These are phyloP conservation scores for Labeo calbasu DNA, from an alignment of 2,797 vertebrate species.

Conservation along the genomic window DNA sequence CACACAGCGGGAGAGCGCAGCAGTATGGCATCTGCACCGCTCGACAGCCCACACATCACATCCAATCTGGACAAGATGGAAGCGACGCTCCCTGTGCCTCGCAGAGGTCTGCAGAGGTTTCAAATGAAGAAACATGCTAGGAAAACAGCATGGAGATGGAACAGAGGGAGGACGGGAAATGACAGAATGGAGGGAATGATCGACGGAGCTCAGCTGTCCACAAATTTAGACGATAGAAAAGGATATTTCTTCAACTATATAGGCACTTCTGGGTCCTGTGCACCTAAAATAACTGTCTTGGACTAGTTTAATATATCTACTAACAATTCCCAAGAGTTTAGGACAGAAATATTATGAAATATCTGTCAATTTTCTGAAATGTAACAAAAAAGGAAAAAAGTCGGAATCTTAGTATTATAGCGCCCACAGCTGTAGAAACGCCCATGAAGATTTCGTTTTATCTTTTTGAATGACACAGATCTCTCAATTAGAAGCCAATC, in stretches of 20 bases:
- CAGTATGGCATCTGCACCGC: slow-evolving; percentile 45
- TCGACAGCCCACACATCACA: slow-evolving; percentile 58
- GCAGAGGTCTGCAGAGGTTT: slow-evolving; percentile 49
- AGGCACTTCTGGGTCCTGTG: not conserved
- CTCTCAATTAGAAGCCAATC: slow-evolving; percentile 40
- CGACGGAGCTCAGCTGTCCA: slow-evolving; percentile 9
- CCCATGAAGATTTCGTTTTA: not conserved
- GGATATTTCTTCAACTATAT: not conserved
- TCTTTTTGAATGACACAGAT: slow-evolving; percentile 27
- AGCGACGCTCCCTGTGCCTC: slow-evolving; percentile 28
- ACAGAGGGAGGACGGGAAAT: not conserved
- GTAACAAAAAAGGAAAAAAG: not conserved
- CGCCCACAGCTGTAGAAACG: not conserved
- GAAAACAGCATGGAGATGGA: slow-evolving; percentile 46
- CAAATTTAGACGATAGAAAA: not conserved
- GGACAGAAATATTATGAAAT: not conserved
- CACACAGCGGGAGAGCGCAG: slow-evolving; percentile 50
- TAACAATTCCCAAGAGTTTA: not conserved
- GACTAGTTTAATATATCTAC: slow-evolving; percentile 1
- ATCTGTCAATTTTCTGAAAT: not conserved
- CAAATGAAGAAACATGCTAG: slow-evolving; percentile 55
- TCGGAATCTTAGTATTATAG: not conserved
- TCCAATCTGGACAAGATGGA: slow-evolving; percentile 60
- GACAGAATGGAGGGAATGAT: slow-evolving; percentile 27
- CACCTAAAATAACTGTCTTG: not conserved